Conservation (phyloP, 1,140 invertebrate genomes). For the Microplitis demolitor region DNA sequence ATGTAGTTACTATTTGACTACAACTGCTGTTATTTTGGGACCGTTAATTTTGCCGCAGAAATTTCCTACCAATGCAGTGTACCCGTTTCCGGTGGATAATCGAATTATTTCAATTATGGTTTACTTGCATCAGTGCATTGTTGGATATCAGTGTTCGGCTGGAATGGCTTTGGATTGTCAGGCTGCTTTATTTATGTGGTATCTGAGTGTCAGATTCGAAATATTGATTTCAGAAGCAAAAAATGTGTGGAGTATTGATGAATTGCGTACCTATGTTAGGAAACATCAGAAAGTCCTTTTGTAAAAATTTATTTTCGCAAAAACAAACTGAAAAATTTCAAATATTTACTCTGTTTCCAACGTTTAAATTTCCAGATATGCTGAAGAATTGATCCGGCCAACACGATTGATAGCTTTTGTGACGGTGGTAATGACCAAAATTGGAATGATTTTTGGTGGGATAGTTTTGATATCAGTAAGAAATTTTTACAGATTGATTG, state of each 20-base stretch:
- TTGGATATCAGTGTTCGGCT: constrained; percentile 27
- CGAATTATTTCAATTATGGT: constrained; percentile 8
- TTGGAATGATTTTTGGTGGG: constrained; percentile 20
- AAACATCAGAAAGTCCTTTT: constrained; percentile 30
- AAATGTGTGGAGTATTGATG: neutral
- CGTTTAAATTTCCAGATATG: neutral
- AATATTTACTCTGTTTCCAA: neutral
- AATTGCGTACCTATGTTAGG: constrained; percentile 21
- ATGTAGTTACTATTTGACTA: neutral
- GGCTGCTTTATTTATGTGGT: constrained; percentile 35
- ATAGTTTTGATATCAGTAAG: constrained; percentile 16
- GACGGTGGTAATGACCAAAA: neutral
- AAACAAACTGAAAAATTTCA: neutral
- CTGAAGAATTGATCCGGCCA: neutral
- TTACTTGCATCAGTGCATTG: constrained; percentile 32
- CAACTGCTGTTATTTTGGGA: neutral
- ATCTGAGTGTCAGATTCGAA: constrained; percentile 34
- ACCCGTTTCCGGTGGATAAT: constrained; percentile 36
- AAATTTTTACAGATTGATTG: no score
- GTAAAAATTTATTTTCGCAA: constrained; percentile 4
- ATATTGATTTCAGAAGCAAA: constrained; percentile 23
- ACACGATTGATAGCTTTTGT: neutral
- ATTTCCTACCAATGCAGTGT: constrained; percentile 30
- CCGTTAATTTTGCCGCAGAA: constrained; percentile 25
- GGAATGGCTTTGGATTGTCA: constrained; percentile 29